phyloP scores from a whole-genome alignment of 1,140 invertebrate species.

The Heterodera carotae region DNA sequence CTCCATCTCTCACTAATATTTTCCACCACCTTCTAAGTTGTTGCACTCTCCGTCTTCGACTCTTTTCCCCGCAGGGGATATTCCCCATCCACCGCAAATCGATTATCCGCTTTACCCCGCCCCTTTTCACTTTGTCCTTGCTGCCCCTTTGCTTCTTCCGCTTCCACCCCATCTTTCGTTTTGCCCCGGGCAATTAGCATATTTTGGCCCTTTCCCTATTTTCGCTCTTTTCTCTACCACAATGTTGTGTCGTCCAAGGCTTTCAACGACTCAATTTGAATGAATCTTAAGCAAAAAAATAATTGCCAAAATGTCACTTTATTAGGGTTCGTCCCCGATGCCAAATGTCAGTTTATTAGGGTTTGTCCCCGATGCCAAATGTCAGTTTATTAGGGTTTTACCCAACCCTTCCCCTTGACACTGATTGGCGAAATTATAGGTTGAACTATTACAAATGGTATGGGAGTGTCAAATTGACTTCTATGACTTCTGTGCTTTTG shows the following conservation, averaged over 20 bases:
- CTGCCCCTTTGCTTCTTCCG: neutral
- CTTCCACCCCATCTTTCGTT: neutral
- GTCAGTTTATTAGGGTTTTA: too few relatives aligned
- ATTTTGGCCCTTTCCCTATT: neutral
- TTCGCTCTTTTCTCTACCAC: neutral
- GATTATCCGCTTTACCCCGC: neutral
- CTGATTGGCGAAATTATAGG: too few relatives aligned
- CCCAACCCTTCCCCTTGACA: too few relatives aligned
- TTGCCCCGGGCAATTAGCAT: neutral
- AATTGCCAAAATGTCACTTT: neutral
- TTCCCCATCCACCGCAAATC: conserved; percentile 5
- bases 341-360: neutral
- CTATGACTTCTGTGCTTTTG: too few relatives aligned
- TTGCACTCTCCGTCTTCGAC: neutral
- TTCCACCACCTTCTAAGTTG: too few relatives aligned
- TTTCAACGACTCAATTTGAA: neutral
- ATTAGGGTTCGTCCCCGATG: neutral
- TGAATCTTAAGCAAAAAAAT: neutral
- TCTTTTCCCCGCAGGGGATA: neutral
- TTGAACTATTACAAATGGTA: too few relatives aligned
- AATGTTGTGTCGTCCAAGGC: neutral
- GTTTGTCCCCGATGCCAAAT: neutral
- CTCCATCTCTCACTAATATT: neutral
- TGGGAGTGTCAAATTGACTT: too few relatives aligned
- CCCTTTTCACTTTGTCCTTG: neutral